Conservation (phyloP, 2,888 invertebrate genomes). For the Nezara viridula region DNA sequence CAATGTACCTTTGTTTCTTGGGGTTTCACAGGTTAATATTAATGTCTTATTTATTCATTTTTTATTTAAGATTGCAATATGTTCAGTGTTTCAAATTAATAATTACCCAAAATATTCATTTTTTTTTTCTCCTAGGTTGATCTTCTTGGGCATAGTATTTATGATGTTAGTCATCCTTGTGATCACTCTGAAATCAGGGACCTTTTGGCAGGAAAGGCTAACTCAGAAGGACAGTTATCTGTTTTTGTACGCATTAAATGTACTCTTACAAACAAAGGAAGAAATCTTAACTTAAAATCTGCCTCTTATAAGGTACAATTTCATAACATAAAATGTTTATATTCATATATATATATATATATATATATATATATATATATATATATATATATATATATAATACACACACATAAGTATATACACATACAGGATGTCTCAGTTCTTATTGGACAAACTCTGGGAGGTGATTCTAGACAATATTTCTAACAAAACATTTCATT, state of each 20-base stretch:
- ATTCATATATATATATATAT: not conserved
- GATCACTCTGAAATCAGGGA: conserved; percentile 92
- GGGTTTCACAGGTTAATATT: conserved; percentile 87
- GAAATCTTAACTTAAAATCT: conserved; percentile 94
- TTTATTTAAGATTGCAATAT: not conserved
- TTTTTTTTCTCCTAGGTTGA: conserved; percentile 81
- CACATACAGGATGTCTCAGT: no score
- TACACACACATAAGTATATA: no score
- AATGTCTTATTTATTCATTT: not conserved
- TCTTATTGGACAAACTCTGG: no score
- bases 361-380: not conserved
- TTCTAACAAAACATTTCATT: no score
- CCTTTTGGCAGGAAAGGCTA: conserved; percentile 72
- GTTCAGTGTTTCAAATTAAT: not conserved
- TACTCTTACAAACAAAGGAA: conserved; percentile 94
- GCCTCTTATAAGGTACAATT: conserved; percentile 93
- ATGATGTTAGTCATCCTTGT: conserved; percentile 94
- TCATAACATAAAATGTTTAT: not conserved
- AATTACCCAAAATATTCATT: no score
- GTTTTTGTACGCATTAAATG: conserved; percentile 91
- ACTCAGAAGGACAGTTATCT: conserved; percentile 71
- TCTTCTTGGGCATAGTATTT: conserved; percentile 93
- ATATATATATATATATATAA: no score
- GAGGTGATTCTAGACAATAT: no score
- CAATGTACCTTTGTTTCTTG: conserved; percentile 90